Percentiles rank a stretch among this genome's conserved stretches.
phyloP scores from a whole-genome alignment of 2,888 invertebrate genomes.

The Agriopis marginaria region DNA sequence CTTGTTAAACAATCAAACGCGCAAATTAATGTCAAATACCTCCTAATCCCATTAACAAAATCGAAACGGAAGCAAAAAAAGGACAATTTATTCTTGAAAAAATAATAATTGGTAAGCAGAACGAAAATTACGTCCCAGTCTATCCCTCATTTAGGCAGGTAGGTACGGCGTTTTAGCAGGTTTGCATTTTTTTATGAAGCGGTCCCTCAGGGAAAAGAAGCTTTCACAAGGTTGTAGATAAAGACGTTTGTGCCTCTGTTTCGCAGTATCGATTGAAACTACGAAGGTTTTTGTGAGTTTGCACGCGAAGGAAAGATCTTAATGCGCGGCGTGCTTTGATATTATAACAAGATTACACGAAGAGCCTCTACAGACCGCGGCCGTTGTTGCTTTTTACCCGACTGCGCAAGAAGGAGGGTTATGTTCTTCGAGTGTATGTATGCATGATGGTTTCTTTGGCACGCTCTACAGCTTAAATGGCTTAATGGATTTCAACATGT shows the following conservation, averaged over 20 bases:
- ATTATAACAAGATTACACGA: slow-evolving; percentile 73
- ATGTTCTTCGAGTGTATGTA: no score
- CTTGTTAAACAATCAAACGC: no score
- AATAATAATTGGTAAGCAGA: slow-evolving; percentile 50
- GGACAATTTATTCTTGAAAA: slow-evolving; percentile 12
- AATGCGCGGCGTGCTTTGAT: slow-evolving; percentile 72
- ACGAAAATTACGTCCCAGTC: slow-evolving; percentile 52
- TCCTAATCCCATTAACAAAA: slow-evolving; percentile 9
- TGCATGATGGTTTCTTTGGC: no score
- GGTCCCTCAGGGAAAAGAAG: slow-evolving; percentile 64
- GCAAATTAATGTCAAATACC: slow-evolving; percentile 2
- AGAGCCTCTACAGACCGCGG: slow-evolving; percentile 60
- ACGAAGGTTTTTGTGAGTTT: slow-evolving; percentile 72
- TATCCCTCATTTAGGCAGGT: slow-evolving; percentile 38
- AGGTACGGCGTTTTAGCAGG: slow-evolving; percentile 61
- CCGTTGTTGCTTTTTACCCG: slow-evolving; percentile 41
- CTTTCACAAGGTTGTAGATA: slow-evolving; percentile 68
- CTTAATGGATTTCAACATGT: no score
- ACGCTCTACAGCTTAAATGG: no score
- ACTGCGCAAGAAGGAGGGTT: no score
- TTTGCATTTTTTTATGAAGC: slow-evolving; percentile 66
- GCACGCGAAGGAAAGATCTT: slow-evolving; percentile 77
- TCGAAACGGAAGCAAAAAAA: slow-evolving; percentile 13
- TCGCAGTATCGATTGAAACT: slow-evolving; percentile 74
- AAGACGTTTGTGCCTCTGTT: slow-evolving; percentile 73